phyloP scores from a whole-genome alignment of 1,140 invertebrate species.

The Diuraphis noxia region DNA sequence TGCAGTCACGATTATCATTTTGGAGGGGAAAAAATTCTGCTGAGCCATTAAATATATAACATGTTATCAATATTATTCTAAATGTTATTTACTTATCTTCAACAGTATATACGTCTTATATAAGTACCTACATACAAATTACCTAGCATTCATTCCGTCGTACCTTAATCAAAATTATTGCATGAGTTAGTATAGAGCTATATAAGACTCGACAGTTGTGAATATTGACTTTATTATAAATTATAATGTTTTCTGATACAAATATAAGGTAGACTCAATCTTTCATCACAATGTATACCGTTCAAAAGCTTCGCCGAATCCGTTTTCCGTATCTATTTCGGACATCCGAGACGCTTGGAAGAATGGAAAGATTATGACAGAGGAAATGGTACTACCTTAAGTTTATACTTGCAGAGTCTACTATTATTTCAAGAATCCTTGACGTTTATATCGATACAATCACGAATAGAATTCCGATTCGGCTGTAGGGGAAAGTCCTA shows the following conservation, averaged over 20 bases:
- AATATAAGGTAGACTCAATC: background rate
- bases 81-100: background rate
- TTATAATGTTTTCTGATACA: background rate
- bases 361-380: background rate
- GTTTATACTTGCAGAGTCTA: background rate
- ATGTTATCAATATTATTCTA: background rate
- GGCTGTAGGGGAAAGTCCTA: background rate
- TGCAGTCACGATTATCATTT: background rate
- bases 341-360: background rate
- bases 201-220: background rate
- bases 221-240: background rate
- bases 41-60: background rate
- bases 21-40: background rate
- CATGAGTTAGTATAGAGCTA: background rate
- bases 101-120: background rate
- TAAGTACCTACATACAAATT: background rate
- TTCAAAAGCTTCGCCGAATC: background rate
- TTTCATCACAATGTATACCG: background rate
- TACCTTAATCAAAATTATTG: background rate
- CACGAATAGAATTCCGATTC: background rate
- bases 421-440: background rate
- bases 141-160: background rate
- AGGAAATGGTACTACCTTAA: background rate
- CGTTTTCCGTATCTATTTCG: background rate
- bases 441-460: slow-evolving; percentile 6